Evolutionary conservation across 92 coral and sea anemone species (phyloP).

Genomic region (Palythoa grandis): DNA sequence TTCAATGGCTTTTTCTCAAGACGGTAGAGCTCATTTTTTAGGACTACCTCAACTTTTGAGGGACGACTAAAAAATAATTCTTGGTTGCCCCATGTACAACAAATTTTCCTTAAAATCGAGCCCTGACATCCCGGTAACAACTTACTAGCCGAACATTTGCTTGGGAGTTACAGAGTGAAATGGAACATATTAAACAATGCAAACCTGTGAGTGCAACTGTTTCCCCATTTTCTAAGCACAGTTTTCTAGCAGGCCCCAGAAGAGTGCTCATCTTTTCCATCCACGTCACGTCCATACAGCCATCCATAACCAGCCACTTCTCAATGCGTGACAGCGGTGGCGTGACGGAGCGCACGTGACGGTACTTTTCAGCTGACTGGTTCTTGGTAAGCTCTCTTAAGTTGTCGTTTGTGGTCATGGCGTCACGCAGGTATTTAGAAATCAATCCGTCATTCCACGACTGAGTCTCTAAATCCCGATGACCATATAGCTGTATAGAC

Average conservation of each 20-base stretch:
- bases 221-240: slow-evolving; percentile 87
- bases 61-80: too few relatives aligned
- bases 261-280: slow-evolving; percentile 82
- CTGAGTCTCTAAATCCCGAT: slow-evolving; percentile 57
- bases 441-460: slow-evolving; percentile 90
- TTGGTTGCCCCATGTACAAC: too few relatives aligned
- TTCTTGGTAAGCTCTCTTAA: slow-evolving; percentile 59
- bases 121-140: too few relatives aligned
- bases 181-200: not conserved
- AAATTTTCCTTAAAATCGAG: too few relatives aligned
- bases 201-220: slow-evolving; percentile 82
- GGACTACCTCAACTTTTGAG: too few relatives aligned
- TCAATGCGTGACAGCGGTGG: slow-evolving; percentile 68
- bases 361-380: slow-evolving; percentile 73
- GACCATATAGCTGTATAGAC: slow-evolving; percentile 75
- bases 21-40: too few relatives aligned
- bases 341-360: slow-evolving; percentile 66
- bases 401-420: slow-evolving; percentile 64
- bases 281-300: slow-evolving; percentile 88
- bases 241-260: slow-evolving; percentile 75
- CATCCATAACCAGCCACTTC: slow-evolving; percentile 95
- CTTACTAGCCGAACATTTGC: not conserved
- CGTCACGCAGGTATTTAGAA: slow-evolving; percentile 85
- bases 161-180: not conserved
- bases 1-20: too few relatives aligned